Conservation (phyloP, 1,140 invertebrate species). For the Heliconius himera region DNA sequence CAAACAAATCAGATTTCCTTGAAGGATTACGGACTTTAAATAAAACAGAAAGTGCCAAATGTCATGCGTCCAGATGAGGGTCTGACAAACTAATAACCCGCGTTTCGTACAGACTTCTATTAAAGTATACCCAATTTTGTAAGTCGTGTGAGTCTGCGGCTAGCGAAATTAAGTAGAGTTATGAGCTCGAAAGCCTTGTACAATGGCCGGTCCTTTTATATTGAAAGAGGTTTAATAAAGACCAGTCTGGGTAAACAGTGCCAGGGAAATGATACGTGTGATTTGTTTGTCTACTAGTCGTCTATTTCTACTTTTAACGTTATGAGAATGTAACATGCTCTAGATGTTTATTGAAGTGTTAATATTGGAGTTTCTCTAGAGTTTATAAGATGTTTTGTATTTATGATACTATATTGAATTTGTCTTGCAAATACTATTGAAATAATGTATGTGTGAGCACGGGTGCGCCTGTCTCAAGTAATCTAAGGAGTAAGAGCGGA, state of each 20-base stretch:
- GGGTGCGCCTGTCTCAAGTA: too few relatives aligned
- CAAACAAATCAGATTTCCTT: slow-evolving; percentile 11
- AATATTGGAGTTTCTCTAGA: background rate
- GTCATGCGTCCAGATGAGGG: slow-evolving; percentile 25
- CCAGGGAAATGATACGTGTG: background rate
- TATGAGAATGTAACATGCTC: background rate
- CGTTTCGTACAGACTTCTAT: slow-evolving; percentile 24
- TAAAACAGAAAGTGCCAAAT: slow-evolving; percentile 27
- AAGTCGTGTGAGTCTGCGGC: slow-evolving; percentile 4
- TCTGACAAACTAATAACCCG: slow-evolving; percentile 32
- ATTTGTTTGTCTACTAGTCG: background rate
- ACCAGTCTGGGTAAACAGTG: background rate
- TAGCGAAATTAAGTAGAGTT: slow-evolving; percentile 20
- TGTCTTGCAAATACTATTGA: background rate
- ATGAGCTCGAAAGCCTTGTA: background rate
- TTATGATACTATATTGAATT: background rate
- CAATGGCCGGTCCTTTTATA: background rate
- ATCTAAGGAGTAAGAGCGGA: background rate
- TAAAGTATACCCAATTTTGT: slow-evolving; percentile 22
- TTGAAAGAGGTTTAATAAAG: background rate
- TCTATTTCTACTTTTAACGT: background rate
- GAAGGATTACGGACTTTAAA: slow-evolving; percentile 28
- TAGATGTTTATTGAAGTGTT: slow-evolving; percentile 5
- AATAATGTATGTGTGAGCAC: too few relatives aligned
- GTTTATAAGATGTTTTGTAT: background rate